A percentile compares a stretch with the other conserved stretches of the same genome.
These are phyloP conservation scores for Hemicentrotus pulcherrimus DNA, from an alignment of 35 echinoderm and acorn worm species.

Conservation along the genomic window DNA sequence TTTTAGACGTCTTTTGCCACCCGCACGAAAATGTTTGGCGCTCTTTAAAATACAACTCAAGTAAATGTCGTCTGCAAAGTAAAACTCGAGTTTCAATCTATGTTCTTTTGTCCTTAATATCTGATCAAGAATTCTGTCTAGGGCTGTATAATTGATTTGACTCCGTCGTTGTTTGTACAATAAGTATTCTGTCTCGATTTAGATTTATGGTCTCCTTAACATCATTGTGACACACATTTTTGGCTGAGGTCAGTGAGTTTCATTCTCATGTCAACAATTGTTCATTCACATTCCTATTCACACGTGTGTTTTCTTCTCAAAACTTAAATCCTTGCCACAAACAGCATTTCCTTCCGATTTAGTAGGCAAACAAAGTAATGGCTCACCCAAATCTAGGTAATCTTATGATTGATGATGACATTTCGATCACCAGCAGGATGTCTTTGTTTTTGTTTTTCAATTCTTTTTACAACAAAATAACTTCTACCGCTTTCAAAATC, in stretches of 20 bases:
- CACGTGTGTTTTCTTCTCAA: conserved; percentile 12
- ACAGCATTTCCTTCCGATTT: background rate
- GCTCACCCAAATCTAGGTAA: background rate
- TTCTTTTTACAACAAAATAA: no score
- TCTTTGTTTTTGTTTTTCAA: background rate
- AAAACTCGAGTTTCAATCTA: background rate
- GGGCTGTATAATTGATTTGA: background rate
- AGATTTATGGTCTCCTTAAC: background rate
- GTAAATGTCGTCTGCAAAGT: background rate
- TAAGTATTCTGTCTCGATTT: background rate
- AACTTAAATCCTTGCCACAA: background rate
- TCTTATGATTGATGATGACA: background rate
- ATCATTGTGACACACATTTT: background rate
- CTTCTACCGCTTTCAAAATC: no score
- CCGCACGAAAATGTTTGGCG: background rate
- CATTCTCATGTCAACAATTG: background rate
- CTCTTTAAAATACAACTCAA: background rate
- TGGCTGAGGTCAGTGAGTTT: background rate
- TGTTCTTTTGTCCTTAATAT: background rate
- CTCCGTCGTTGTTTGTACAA: background rate
- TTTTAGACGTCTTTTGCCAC: background rate
- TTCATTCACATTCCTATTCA: background rate
- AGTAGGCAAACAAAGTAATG: background rate
- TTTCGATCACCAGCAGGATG: background rate
- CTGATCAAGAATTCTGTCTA: background rate